Conservation (phyloP, 2,888 invertebrate genomes). For the Paralinhomoeus sp. region DNA sequence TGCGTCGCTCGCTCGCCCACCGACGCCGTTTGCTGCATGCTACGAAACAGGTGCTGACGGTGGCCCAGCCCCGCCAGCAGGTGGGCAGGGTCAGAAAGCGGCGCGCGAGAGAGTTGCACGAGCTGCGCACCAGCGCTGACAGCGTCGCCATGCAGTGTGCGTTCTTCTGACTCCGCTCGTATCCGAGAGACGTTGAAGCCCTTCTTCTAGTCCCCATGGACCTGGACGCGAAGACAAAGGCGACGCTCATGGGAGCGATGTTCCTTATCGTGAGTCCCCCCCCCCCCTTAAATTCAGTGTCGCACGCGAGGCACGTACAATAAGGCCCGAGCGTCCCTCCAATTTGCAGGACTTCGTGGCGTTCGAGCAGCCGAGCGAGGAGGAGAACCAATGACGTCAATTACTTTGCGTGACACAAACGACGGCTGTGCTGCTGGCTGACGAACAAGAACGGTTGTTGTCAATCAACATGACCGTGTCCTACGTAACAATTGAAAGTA, state of each 20-base stretch:
- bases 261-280: background rate
- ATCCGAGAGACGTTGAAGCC: no score
- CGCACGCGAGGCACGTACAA: background rate
- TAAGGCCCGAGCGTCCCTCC: background rate
- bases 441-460: no score
- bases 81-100: constrained; percentile 57
- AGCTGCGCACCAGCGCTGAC: constrained; percentile 61
- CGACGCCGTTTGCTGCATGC: no score
- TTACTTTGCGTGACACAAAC: no score
- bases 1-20: no score
- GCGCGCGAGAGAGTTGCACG: constrained; percentile 59
- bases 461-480: no score
- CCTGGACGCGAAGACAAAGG: constrained; percentile 2
- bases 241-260: constrained; percentile 2
- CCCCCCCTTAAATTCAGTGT: background rate
- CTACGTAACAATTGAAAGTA: no score
- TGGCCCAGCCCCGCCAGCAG: no score
- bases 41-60: no score
- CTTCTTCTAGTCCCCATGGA: constrained; percentile 2
- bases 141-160: constrained; percentile 56
- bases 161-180: no score
- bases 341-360: constrained; percentile 1
- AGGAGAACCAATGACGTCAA: no score
- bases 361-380: background rate
- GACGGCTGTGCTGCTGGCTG: no score